Percentiles rank a stretch among this genome's conserved stretches.
phyloP scores from a whole-genome alignment of 1,140 invertebrate species.

The Drosophila rufa region DNA sequence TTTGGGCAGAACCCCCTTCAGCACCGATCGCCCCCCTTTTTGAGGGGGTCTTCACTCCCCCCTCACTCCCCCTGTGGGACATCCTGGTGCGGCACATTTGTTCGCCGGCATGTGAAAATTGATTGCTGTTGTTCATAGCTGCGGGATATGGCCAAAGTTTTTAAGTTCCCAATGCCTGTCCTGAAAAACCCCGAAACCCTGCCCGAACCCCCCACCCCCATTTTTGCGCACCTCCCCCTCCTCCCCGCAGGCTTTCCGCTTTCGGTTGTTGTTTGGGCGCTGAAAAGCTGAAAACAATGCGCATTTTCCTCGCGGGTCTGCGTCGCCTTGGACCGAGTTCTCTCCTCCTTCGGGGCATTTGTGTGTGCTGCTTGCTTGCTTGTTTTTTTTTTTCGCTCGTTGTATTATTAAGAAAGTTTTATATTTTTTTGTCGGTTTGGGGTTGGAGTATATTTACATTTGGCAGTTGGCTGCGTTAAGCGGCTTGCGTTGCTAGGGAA shows the following conservation, averaged over 20 bases:
- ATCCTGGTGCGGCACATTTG: slow-evolving; percentile 76
- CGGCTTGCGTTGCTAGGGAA: slow-evolving; percentile 75
- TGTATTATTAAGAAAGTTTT: slow-evolving; percentile 82
- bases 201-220: slow-evolving; percentile 5
- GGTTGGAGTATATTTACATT: slow-evolving; percentile 80
- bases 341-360: slow-evolving; percentile 28
- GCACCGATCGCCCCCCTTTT: neutral
- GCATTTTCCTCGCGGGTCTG: slow-evolving; percentile 78
- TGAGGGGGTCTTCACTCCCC: neutral
- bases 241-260: slow-evolving; percentile 12
- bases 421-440: slow-evolving; percentile 72
- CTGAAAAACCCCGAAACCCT: slow-evolving; percentile 25
- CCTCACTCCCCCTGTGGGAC: slow-evolving; percentile 42
- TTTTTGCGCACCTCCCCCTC: neutral
- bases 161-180: slow-evolving; percentile 69
- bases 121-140: slow-evolving; percentile 82
- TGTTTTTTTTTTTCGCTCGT: slow-evolving; percentile 51
- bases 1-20: slow-evolving; percentile 10
- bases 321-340: slow-evolving; percentile 70
- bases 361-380: slow-evolving; percentile 5
- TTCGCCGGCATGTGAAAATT: slow-evolving; percentile 81
- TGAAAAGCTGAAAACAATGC: slow-evolving; percentile 82
- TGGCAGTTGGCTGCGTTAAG: slow-evolving; percentile 81
- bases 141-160: slow-evolving; percentile 82
- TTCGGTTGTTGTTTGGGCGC: slow-evolving; percentile 65